Evolutionary conservation across 2,113 vertebrate species (phyloP).

Genomic region (Pungitius pungitius): DNA sequence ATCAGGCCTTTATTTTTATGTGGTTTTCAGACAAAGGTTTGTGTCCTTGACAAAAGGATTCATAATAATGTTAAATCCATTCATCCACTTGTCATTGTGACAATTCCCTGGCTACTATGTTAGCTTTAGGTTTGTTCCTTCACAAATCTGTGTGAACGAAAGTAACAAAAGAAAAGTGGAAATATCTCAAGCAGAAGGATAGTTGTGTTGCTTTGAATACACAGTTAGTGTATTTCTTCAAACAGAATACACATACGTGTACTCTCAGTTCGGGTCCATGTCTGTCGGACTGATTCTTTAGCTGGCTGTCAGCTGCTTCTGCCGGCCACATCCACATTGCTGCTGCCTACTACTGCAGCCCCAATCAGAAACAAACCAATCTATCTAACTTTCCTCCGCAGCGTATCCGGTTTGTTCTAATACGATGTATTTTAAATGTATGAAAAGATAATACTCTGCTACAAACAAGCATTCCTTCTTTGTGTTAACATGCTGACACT

Average conservation of each 20-base stretch:
- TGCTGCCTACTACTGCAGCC: too few species aligned
- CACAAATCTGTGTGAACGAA: background rate
- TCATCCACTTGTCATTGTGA: background rate
- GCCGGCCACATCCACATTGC: background rate
- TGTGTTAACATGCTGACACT: too few species aligned
- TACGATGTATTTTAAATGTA: too few species aligned
- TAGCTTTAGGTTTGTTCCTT: background rate
- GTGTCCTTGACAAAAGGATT: background rate
- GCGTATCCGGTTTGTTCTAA: too few species aligned
- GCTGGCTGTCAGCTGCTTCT: background rate
- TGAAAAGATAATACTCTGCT: too few species aligned
- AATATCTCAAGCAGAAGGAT: too few species aligned
- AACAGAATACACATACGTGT: background rate
- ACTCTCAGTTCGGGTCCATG: background rate
- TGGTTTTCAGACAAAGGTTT: background rate
- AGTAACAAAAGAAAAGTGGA: too few species aligned
- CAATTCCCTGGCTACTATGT: background rate
- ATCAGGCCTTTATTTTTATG: background rate
- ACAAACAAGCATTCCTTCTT: too few species aligned
- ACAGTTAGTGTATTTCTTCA: background rate
- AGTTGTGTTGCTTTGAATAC: background rate
- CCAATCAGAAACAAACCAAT: background rate
- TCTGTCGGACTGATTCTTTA: background rate
- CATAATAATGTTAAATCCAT: background rate
- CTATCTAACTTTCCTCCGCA: background rate